Base-by-base conservation (phyloP, 2,113 vertebrate genomes). In the Balaenoptera acutorostrata region DNA sequence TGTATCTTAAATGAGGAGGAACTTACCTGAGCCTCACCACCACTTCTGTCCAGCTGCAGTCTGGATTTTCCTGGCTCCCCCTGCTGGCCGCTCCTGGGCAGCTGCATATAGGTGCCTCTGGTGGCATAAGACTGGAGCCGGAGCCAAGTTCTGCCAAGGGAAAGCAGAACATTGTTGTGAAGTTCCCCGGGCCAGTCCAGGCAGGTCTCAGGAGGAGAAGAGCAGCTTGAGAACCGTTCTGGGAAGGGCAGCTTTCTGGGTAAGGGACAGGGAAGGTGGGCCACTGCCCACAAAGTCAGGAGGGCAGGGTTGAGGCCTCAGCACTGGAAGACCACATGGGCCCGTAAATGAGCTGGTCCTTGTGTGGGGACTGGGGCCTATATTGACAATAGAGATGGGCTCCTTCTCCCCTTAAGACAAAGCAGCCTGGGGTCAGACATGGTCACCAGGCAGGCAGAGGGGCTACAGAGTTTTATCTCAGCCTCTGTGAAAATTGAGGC, bases 61-160 rank as follows among this genome's bases (percentile, higher is more conserved):
- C 83, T 86, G 36, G 88, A 63, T 63, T 84, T 75, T 71, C 46
- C 74, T 68, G 57, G 82, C 97, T 95, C 95, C 93, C 96, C 52
- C 97, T 97, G 80, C 96, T 97, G 96, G 90, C 82, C 6, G 14
- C 82, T 91, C 49, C n/a, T 39, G 10, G 39, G 20, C 59, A 89
- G 59, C 90, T 85, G 71, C 71, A 39, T 11, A 10, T 57, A 64
- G 83, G 49, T 82, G 33, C 59, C 36, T 44, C 17, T 39, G 27
- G 68, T 74, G 91, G 72, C 88, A n/a, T 29, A 88, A 44, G 36
- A 69, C 11, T 64, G 71, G 71, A 46, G 27, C 74, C 63, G 87
- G 68, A 90, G 88, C 39, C 80, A 71, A 64, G 61, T 90, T 81
- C 64, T 90, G 39, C 61, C 63, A 69, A 77, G 18, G 78, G 7